These are phyloP conservation scores for Sebastiscus albofasciatus DNA, from an alignment of 2,797 vertebrate genomes.

Conservation along the genomic window DNA sequence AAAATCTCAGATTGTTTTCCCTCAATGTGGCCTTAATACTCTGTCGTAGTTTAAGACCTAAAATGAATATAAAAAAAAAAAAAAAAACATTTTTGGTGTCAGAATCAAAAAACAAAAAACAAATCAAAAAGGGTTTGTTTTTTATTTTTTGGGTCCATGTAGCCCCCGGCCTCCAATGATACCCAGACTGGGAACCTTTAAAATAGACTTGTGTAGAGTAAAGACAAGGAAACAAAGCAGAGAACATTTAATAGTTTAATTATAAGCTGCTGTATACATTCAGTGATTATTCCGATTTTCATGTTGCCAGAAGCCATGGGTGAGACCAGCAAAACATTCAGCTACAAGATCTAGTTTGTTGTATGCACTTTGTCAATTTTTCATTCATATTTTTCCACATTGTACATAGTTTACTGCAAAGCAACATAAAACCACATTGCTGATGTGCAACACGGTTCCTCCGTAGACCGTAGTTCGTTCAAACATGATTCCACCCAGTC, in stretches of 20 bases:
- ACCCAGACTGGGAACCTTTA: too few relatives aligned
- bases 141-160: too few relatives aligned
- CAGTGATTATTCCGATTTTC: slow-evolving; percentile 89
- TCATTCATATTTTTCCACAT: slow-evolving; percentile 79
- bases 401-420: slow-evolving; percentile 82
- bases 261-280: slow-evolving; percentile 91
- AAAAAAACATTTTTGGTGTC: too few relatives aligned
- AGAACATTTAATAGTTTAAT: slow-evolving; percentile 92
- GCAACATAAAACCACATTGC: slow-evolving; percentile 80
- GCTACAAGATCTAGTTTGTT: slow-evolving; percentile 85
- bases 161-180: too few relatives aligned
- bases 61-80: too few relatives aligned
- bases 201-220: slow-evolving; percentile 36
- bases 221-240: slow-evolving; percentile 79
- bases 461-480: slow-evolving; percentile 48
- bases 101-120: too few relatives aligned
- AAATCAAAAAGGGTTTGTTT: too few relatives aligned
- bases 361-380: slow-evolving; percentile 83
- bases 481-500: slow-evolving; percentile 63
- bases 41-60: too few relatives aligned
- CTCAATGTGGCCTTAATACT: too few relatives aligned
- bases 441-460: slow-evolving; percentile 74
- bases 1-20: too few relatives aligned
- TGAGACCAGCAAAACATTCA: slow-evolving; percentile 90
- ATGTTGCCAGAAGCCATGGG: slow-evolving; percentile 88